phyloP scores from a whole-genome alignment of 2,113 vertebrate genomes.

The Zosterops pallidus region DNA sequence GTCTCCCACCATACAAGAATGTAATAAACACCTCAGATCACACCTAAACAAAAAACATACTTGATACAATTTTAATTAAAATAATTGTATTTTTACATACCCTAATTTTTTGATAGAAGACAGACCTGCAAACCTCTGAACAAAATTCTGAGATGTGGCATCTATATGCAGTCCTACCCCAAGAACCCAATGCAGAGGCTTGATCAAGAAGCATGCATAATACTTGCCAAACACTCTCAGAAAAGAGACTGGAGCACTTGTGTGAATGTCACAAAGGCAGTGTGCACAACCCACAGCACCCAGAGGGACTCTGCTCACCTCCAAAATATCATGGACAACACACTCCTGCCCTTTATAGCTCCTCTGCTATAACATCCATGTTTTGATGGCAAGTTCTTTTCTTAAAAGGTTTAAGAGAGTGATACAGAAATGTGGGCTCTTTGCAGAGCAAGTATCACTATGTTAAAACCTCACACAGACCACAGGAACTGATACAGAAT shows the following conservation, averaged over 20 bases:
- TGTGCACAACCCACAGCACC: background rate
- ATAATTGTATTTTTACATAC: background rate
- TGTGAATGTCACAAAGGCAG: background rate
- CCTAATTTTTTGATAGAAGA: background rate
- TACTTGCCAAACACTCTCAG: background rate
- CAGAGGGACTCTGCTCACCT: background rate
- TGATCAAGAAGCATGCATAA: background rate
- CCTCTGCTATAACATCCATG: slow-evolving; percentile 4
- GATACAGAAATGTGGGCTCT: background rate
- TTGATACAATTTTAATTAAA: background rate
- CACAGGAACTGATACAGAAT: background rate
- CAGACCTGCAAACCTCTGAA: background rate
- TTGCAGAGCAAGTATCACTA: background rate
- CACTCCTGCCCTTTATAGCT: background rate
- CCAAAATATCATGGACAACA: background rate
- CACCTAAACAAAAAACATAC: background rate
- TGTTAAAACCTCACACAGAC: background rate
- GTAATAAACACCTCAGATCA: background rate
- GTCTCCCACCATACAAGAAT: background rate
- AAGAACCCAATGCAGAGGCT: background rate
- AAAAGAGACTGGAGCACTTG: background rate
- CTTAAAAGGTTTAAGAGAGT: background rate
- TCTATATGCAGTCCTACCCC: background rate
- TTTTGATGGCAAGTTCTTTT: background rate
- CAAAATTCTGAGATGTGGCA: background rate